These are phyloP conservation scores for Pedionomus torquatus DNA, from an alignment of 2,113 vertebrate species.

Conservation along the genomic window DNA sequence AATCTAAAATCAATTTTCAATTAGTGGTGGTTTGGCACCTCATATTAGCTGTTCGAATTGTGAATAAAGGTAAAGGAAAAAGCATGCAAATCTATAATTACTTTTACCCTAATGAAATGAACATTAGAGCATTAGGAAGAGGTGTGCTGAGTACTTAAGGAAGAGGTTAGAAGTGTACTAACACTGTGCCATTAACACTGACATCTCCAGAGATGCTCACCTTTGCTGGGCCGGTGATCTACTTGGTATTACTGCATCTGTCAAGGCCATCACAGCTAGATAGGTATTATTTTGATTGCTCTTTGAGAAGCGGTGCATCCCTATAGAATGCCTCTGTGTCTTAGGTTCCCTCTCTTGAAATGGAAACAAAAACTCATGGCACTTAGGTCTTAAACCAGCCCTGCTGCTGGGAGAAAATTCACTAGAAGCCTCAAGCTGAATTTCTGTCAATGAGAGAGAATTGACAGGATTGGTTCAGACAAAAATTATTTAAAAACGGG, in stretches of 20 bases:
- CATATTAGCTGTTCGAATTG: conserved; percentile 52
- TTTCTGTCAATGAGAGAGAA: neutral
- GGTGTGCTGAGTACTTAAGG: neutral
- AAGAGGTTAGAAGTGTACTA: neutral
- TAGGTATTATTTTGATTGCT: neutral
- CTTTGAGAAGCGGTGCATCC: neutral
- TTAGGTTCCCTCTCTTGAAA: neutral
- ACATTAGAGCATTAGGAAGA: neutral
- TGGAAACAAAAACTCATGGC: neutral
- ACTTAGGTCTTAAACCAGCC: neutral
- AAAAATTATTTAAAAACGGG: neutral
- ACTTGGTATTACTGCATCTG: neutral
- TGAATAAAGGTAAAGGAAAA: conserved; percentile 49
- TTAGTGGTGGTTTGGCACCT: conserved; percentile 68
- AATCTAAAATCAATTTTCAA: conserved; percentile 77
- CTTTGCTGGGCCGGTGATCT: neutral
- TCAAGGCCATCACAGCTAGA: neutral
- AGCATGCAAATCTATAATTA: conserved; percentile 57
- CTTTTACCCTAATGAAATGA: conserved; percentile 44
- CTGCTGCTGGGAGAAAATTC: neutral
- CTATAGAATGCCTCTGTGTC: neutral
- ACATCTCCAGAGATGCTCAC: neutral
- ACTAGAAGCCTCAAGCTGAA: neutral
- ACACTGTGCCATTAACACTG: neutral
- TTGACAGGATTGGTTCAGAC: neutral